These are phyloP conservation scores for Chouioia cunea DNA, from an alignment of 2,888 invertebrate genomes.

Conservation along the genomic window DNA sequence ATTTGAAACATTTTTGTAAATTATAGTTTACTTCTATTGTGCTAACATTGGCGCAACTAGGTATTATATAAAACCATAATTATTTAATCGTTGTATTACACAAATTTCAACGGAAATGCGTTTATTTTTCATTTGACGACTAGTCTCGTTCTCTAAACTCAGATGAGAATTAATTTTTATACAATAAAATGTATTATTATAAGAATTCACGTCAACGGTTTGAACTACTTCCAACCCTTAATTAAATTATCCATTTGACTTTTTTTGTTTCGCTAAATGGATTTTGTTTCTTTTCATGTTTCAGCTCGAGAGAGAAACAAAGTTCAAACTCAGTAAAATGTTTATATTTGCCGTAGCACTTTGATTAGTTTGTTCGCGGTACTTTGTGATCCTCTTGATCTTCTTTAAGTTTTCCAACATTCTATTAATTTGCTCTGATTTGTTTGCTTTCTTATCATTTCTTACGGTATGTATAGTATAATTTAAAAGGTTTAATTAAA, in stretches of 20 bases:
- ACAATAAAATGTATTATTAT: conserved; percentile 2
- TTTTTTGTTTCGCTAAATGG: conserved; percentile 4
- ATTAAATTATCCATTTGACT: background rate
- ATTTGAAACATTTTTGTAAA: conserved; percentile 2
- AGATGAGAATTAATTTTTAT: background rate
- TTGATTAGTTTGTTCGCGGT: conserved; percentile 28
- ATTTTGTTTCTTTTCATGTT: conserved; percentile 14
- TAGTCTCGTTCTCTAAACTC: conserved; percentile 12
- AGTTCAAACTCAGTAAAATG: conserved; percentile 16
- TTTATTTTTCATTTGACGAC: background rate
- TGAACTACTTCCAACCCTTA: background rate
- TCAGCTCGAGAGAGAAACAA: background rate
- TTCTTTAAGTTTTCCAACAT: conserved; percentile 24
- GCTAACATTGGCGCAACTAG: no score
- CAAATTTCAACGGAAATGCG: conserved; percentile 1
- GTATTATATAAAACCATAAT: background rate
- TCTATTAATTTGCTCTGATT: conserved; percentile 24
- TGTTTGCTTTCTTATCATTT: background rate
- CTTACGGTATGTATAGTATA: no score
- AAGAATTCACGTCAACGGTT: conserved; percentile 10
- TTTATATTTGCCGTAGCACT: conserved; percentile 14
- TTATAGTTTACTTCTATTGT: conserved; percentile 4
- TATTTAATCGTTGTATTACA: conserved; percentile 22
- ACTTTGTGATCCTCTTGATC: conserved; percentile 33
- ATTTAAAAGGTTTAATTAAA: no score